Percentiles rank a stretch among this genome's conserved stretches.
Evolutionary conservation across 1,140 invertebrate species (phyloP).

Genomic region (Drosophila melanica): DNA sequence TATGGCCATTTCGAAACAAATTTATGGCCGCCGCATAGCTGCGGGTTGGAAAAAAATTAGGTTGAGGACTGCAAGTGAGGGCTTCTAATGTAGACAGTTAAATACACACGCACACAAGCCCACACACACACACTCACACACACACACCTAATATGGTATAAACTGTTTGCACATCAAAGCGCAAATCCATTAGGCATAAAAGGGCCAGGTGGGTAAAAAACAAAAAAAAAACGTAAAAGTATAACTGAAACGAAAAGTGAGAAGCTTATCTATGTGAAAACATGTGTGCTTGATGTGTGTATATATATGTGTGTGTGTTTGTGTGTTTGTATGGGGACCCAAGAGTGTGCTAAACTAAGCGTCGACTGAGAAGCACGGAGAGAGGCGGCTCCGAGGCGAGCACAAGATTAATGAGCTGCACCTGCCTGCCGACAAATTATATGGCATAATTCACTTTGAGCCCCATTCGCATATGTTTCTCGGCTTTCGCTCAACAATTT

Average conservation of each 20-base stretch:
- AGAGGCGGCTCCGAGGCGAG: slow-evolving; percentile 52
- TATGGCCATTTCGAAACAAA: slow-evolving; percentile 68
- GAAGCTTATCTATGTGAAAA: slow-evolving; percentile 28
- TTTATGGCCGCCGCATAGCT: slow-evolving; percentile 65
- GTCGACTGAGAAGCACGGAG: slow-evolving; percentile 31
- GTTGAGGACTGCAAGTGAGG: slow-evolving; percentile 66
- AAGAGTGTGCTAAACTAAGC: slow-evolving; percentile 56
- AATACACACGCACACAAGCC: slow-evolving; percentile 34
- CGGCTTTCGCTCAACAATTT: not conserved
- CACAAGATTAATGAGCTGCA: slow-evolving; percentile 77
- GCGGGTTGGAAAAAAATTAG: slow-evolving; percentile 33
- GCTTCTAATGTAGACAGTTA: slow-evolving; percentile 76
- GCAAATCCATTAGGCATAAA: slow-evolving; percentile 78
- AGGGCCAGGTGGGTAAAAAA: slow-evolving; percentile 46
- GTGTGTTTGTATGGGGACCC: slow-evolving; percentile 23
- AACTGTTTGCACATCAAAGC: slow-evolving; percentile 74
- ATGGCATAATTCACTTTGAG: slow-evolving; percentile 77
- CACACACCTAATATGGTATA: slow-evolving; percentile 25
- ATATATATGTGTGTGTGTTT: not conserved
- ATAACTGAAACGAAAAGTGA: slow-evolving; percentile 28
- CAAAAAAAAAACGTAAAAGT: slow-evolving; percentile 28
- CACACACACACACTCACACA: slow-evolving; percentile 5
- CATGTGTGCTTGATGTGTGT: not conserved
- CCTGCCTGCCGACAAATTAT: slow-evolving; percentile 79
- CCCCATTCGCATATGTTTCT: slow-evolving; percentile 51